A percentile compares a stretch with the other conserved stretches of the same genome.
These are phyloP conservation scores for Aplysina aerophoba DNA, from an alignment of 37 sponge, comb jelly and placozoan species.

Conservation along the genomic window DNA sequence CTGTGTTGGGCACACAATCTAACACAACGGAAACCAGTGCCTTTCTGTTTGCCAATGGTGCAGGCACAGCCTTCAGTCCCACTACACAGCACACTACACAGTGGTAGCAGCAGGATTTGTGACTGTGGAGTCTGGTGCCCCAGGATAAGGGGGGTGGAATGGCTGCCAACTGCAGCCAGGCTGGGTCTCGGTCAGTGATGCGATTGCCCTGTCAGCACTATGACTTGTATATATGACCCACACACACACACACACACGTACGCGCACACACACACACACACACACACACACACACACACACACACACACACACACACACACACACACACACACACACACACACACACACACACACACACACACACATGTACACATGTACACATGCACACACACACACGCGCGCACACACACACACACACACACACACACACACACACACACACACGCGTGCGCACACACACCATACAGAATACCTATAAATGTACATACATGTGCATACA, in stretches of 20 bases:
- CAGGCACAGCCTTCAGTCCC: no score
- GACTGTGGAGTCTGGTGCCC: no score
- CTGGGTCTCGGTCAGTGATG: no score
- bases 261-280: slow-evolving; percentile 22
- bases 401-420: slow-evolving; percentile 21
- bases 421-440: slow-evolving; percentile 22
- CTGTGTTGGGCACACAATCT: no score
- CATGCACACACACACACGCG: slow-evolving; percentile 25
- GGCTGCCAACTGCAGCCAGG: no score
- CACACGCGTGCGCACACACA: not conserved
- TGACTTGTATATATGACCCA: not conserved
- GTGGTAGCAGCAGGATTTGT: no score
- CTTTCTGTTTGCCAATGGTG: no score
- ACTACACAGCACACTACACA: no score
- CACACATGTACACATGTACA: slow-evolving; percentile 15
- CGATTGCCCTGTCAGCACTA: no score
- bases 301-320: not conserved
- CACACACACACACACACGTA: slow-evolving; percentile 21
- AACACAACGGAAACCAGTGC: not conserved
- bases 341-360: slow-evolving; percentile 32
- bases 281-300: not conserved
- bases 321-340: slow-evolving; percentile 5
- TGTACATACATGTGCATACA: slow-evolving; percentile 21
- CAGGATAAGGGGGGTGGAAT: no score
- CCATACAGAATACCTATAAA: not conserved